Percentiles rank a stretch among this genome's conserved stretches.
Evolutionary conservation across 2,113 vertebrate species (phyloP).

Genomic region (Leuciscus idus): DNA sequence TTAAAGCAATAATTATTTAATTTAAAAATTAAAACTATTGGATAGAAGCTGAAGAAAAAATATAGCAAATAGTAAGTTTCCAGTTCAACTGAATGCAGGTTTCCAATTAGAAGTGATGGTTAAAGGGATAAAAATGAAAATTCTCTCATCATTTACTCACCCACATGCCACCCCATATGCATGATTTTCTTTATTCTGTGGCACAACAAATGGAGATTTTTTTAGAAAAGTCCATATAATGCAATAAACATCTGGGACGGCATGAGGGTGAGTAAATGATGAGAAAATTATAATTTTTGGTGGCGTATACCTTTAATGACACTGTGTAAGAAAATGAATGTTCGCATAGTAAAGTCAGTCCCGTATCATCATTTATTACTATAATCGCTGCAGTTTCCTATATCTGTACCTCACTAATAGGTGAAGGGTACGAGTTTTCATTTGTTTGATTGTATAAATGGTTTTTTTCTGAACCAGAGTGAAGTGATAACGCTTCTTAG

Average conservation of each 20-base stretch:
- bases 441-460: background rate
- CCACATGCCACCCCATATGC: too few species aligned
- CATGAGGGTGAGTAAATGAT: too few species aligned
- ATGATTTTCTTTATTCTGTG: too few species aligned
- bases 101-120: background rate
- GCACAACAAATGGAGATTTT: too few species aligned
- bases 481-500: too few species aligned
- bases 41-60: background rate
- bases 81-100: background rate
- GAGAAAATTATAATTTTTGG: too few species aligned
- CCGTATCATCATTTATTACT: background rate
- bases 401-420: too few species aligned
- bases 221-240: too few species aligned
- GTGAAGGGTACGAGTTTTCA: background rate
- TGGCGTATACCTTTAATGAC: background rate
- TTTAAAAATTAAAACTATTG: background rate
- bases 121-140: background rate
- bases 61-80: background rate
- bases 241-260: too few species aligned
- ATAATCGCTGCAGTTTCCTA: background rate
- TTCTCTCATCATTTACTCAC: too few species aligned
- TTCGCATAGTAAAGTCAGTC: background rate
- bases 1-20: slow-evolving; percentile 48
- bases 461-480: background rate
- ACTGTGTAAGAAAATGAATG: background rate